These are phyloP conservation scores for Hartigia nigra DNA, from an alignment of 2,888 invertebrate species.

Conservation along the genomic window DNA sequence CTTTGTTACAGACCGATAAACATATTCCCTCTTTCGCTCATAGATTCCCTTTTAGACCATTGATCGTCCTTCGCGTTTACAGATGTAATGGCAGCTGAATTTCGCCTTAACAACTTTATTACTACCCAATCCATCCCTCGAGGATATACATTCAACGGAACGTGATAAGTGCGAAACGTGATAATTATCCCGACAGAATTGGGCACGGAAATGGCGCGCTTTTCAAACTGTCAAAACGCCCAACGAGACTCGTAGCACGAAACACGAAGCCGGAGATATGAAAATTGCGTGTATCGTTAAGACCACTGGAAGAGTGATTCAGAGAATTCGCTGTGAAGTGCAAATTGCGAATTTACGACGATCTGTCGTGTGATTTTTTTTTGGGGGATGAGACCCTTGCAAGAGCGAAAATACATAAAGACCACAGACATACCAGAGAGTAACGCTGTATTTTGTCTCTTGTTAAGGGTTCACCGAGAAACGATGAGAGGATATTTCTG, in stretches of 20 bases:
- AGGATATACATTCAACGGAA: neutral
- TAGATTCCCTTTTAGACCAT: neutral
- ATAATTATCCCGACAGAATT: neutral
- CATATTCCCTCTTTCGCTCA: neutral
- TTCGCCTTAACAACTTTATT: conserved; percentile 8
- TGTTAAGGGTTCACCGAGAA: neutral
- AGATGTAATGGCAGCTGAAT: neutral
- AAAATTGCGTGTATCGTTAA: neutral
- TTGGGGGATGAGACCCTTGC: neutral
- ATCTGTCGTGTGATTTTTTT: neutral
- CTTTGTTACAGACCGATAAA: neutral
- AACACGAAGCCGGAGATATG: neutral
- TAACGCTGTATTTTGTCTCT: neutral
- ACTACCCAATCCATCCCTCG: neutral
- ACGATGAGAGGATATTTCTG: neutral
- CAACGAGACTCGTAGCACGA: neutral
- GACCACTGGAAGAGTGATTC: neutral
- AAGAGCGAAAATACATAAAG: too few species aligned
- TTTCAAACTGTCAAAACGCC: neutral
- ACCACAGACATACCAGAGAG: too few species aligned
- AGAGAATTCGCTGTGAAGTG: neutral
- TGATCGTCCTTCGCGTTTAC: neutral
- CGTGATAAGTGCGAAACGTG: neutral
- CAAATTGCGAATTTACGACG: neutral
- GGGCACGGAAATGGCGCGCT: neutral